Conservation (phyloP, 2,113 vertebrate genomes). For the Sigmodon hispidus region DNA sequence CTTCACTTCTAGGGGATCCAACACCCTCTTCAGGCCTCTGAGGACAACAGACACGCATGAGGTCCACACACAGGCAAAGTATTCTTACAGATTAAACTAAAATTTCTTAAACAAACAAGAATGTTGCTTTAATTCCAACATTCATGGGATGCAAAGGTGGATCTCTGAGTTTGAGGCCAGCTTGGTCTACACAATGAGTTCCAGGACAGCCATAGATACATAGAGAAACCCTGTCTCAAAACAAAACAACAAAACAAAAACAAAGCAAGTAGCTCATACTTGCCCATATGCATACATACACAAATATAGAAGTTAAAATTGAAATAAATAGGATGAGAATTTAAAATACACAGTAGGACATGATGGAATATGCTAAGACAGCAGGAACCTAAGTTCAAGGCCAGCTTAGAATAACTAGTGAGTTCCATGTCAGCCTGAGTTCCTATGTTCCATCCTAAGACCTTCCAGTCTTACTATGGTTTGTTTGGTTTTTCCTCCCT, state of each 20-base stretch:
- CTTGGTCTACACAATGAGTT: not conserved
- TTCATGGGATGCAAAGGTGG: not conserved
- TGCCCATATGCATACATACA: not conserved
- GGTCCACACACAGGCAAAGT: not conserved
- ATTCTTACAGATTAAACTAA: not conserved
- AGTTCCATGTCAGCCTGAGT: not conserved
- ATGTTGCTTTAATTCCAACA: not conserved
- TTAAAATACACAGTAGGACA: not conserved
- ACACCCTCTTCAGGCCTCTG: not conserved
- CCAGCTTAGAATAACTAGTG: not conserved
- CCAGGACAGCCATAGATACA: not conserved
- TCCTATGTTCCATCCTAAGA: not conserved
- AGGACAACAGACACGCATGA: not conserved
- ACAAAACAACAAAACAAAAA: too few species aligned
- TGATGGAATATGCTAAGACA: not conserved
- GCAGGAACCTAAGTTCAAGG: not conserved
- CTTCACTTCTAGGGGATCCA: not conserved
- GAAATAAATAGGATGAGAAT: not conserved
- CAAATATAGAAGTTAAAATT: not conserved
- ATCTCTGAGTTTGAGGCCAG: not conserved
- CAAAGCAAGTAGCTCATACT: not conserved
- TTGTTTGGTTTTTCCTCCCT: not conserved
- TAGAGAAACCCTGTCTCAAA: not conserved
- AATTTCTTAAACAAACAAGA: not conserved
- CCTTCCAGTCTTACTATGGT: not conserved